Evolutionary conservation across 1,140 invertebrate genomes (phyloP).

Genomic region (Tetraneura akinire): DNA sequence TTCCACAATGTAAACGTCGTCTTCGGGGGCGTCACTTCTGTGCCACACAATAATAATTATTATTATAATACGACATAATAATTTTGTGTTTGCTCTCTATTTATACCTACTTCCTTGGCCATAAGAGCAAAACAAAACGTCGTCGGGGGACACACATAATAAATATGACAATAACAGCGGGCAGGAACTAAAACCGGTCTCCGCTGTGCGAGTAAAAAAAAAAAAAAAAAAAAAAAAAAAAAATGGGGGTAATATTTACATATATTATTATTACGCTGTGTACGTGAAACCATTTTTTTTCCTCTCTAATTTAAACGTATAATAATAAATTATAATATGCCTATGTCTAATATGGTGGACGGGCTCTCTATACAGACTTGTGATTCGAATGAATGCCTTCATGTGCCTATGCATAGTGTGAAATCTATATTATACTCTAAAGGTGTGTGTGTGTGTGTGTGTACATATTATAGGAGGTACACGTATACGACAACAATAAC

Average conservation of each 20-base stretch:
- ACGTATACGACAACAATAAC: not conserved
- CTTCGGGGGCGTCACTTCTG: conserved; percentile 40
- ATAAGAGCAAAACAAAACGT: conserved; percentile 30
- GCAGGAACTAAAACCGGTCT: conserved; percentile 33
- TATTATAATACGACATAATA: too few relatives aligned
- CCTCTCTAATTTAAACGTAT: too few relatives aligned
- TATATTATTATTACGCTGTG: too few relatives aligned
- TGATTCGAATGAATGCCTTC: not conserved
- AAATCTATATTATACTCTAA: not conserved
- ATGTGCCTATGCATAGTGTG: too few relatives aligned
- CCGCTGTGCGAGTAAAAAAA: not conserved
- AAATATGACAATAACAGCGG: not conserved
- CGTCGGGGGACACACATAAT: conserved; percentile 21
- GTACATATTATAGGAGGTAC: not conserved
- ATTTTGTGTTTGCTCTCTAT: conserved; percentile 33
- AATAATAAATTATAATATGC: too few relatives aligned
- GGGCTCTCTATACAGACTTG: too few relatives aligned
- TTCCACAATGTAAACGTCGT: conserved; percentile 37
- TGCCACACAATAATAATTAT: conserved; percentile 18
- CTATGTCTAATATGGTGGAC: conserved; percentile 41
- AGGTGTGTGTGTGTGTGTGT: not conserved
- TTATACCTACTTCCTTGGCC: conserved; percentile 9
- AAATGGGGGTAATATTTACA: conserved; percentile 36
- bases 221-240: too few relatives aligned
- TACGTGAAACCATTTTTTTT: conserved; percentile 37